A percentile compares a stretch with the other conserved stretches of the same genome.
These are phyloP conservation scores for Peromyscus nudipes DNA, from an alignment of 2,797 vertebrate genomes.

Conservation along the genomic window DNA sequence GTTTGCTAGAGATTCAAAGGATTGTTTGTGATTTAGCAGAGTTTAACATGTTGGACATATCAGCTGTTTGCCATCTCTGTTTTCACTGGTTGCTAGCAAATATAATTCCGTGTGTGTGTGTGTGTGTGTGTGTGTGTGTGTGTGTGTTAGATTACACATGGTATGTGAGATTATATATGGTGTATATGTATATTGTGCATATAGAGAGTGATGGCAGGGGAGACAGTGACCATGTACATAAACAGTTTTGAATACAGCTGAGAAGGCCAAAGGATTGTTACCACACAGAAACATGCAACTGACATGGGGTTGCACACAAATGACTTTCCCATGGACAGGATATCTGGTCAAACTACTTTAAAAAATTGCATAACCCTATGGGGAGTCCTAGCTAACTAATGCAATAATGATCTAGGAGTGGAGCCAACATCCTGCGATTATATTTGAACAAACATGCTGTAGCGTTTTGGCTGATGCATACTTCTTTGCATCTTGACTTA, in stretches of 20 bases:
- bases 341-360: conserved; percentile 83
- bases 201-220: background rate
- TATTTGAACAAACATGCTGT: conserved; percentile 82
- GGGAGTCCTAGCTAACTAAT: conserved; percentile 85
- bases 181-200: background rate
- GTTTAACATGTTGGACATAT: conserved; percentile 23
- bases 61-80: conserved; percentile 28
- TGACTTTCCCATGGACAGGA: conserved; percentile 83
- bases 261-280: conserved; percentile 61
- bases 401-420: conserved; percentile 87
- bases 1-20: conserved; percentile 3
- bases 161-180: background rate
- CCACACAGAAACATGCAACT: conserved; percentile 69
- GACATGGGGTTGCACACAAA: conserved; percentile 64
- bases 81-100: conserved; percentile 43
- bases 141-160: background rate
- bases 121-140: background rate
- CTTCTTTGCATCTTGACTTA: conserved; percentile 86
- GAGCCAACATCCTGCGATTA: conserved; percentile 86
- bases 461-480: conserved; percentile 79
- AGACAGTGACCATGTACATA: background rate
- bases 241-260: conserved; percentile 11
- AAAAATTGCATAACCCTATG: conserved; percentile 84
- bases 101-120: background rate
- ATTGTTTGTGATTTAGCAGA: conserved; percentile 51